Percentiles rank a stretch among this genome's conserved stretches.
phyloP scores from a whole-genome alignment of 1,140 invertebrate genomes.

The Drosophila melanica region DNA sequence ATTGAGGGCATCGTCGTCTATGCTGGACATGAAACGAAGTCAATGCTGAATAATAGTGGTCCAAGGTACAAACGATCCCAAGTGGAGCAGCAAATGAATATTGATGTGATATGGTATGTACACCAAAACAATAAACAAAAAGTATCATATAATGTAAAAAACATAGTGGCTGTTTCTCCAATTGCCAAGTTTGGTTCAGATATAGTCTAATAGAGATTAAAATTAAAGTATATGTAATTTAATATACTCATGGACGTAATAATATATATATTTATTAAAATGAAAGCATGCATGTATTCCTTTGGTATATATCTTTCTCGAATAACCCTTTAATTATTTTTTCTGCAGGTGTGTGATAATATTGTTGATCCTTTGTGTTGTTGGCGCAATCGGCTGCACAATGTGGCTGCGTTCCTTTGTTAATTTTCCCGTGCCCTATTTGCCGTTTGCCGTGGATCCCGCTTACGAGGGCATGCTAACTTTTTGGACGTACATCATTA shows the following conservation, averaged over 20 bases:
- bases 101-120: slow-evolving; percentile 95
- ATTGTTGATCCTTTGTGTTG: slow-evolving; percentile 94
- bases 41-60: slow-evolving; percentile 98
- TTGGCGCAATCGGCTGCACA: slow-evolving; percentile 95
- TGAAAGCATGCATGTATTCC: no score
- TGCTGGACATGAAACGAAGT: slow-evolving; percentile 98
- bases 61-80: slow-evolving; percentile 97
- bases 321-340: no score
- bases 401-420: slow-evolving; percentile 90
- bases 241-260: no score
- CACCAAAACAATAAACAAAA: no score
- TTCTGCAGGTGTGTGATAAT: slow-evolving; percentile 92
- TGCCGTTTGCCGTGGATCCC: slow-evolving; percentile 87
- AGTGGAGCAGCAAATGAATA: slow-evolving; percentile 96
- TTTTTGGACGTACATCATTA: slow-evolving; percentile 98
- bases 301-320: no score
- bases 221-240: no score
- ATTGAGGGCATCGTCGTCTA: slow-evolving; percentile 99
- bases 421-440: slow-evolving; percentile 82
- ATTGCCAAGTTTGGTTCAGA: no score
- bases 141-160: no score
- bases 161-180: no score
- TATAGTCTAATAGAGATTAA: no score
- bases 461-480: slow-evolving; percentile 93
- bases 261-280: no score